Conservation (phyloP, 2,888 invertebrate species). For the Machimus rusticus region DNA sequence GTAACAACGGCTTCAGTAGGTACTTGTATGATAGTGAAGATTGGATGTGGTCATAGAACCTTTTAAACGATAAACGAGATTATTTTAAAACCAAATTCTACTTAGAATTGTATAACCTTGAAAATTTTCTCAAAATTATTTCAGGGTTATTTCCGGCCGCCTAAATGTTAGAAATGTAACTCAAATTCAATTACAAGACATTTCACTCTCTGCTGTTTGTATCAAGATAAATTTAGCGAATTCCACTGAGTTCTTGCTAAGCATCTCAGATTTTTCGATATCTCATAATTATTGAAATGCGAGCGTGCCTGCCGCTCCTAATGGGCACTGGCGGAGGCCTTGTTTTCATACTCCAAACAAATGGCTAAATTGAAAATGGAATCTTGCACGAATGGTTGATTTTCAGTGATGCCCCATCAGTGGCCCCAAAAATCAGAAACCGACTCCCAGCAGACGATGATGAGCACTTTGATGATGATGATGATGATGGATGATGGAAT, state of each 20-base stretch:
- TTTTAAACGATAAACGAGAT: background rate
- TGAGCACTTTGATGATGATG: slow-evolving; percentile 33
- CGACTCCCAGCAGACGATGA: slow-evolving; percentile 23
- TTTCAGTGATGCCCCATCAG: background rate
- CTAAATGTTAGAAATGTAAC: background rate
- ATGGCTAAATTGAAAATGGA: slow-evolving; percentile 2
- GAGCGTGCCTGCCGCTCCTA: background rate
- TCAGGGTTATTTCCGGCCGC: background rate
- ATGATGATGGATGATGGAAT: slow-evolving; percentile 35
- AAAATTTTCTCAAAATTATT: background rate
- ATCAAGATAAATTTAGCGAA: background rate
- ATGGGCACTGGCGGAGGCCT: background rate
- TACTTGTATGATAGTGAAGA: too few relatives aligned
- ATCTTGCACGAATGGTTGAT: slow-evolving; percentile 21
- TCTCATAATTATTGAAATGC: background rate
- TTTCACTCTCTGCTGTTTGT: background rate
- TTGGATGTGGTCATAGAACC: too few relatives aligned
- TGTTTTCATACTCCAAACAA: background rate
- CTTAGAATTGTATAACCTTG: background rate
- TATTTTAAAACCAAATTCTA: background rate
- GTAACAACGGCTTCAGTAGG: too few relatives aligned
- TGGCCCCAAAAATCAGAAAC: slow-evolving; percentile 20
- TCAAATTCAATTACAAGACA: background rate
- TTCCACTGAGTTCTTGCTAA: background rate
- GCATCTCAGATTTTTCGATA: background rate